Evolutionary conservation across 2,113 vertebrate genomes (phyloP).

Genomic region (Mobula hypostoma): DNA sequence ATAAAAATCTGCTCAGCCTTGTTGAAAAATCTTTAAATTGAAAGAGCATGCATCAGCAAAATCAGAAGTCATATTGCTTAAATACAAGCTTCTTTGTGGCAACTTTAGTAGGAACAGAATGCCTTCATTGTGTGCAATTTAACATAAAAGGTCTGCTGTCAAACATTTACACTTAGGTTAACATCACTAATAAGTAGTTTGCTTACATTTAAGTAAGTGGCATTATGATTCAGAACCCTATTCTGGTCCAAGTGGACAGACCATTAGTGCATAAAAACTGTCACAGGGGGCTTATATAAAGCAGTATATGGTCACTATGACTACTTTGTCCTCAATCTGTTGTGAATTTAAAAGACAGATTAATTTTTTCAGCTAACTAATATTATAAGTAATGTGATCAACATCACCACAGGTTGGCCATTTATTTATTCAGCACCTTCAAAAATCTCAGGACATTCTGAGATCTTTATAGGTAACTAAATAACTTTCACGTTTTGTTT

Average conservation of each 20-base stretch:
- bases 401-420: background rate
- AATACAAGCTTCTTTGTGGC: background rate
- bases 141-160: background rate
- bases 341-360: background rate
- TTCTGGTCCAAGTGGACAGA: background rate
- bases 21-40: constrained; percentile 1
- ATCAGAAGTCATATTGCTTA: background rate
- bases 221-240: background rate
- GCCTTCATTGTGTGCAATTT: background rate
- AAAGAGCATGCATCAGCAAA: background rate
- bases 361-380: background rate
- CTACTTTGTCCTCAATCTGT: background rate
- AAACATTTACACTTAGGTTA: background rate
- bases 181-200: constrained; percentile 20
- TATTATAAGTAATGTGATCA: background rate
- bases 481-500: too few relatives aligned
- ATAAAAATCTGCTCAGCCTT: background rate
- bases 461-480: too few relatives aligned
- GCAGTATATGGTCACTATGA: background rate
- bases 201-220: background rate
- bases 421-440: background rate
- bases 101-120: background rate
- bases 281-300: background rate
- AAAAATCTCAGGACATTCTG: too few relatives aligned
- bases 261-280: background rate